Evolutionary conservation across 2,797 vertebrate species (phyloP), one percentile per base, ranked within the genome.

Genomic region (Vireo griseus): DNA sequence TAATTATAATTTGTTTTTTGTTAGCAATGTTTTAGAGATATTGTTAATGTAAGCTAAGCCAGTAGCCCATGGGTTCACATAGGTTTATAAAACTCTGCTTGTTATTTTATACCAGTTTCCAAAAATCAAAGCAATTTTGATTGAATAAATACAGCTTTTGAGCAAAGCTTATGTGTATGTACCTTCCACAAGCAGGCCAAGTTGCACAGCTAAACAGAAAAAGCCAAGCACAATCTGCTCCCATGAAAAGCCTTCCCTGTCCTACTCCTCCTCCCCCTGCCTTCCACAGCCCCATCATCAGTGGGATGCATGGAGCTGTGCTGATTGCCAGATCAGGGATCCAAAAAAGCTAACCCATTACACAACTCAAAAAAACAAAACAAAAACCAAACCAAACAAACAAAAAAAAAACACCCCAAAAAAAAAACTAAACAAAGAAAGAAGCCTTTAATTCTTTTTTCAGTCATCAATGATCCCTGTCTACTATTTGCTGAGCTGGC

Each of bases 101-200:
- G 26, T 20, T 14, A 35, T 25, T 91, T 67, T 45, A 72, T 7
- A 48, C 3, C 2, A 13, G 14, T 31, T 93, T 67, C 26, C 37
- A 76, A 67, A 44, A 69, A 73, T 5, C 39, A 67, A 63, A 66
- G 18, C 5, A 3, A 35, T 61, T 84, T n/a, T 47, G 7, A 39
- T 17, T 31, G 28, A 85, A 68, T 29, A 44, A 67, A 73, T 5
- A 24, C 13, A 71, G 39, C 19, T 44, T 31, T 8, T 9, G 2
- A 1, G 1, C 25, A 77, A 73, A 77, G 22, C 28, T 22, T 13
- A 6, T 3, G 13, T n/a, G 0, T 14, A 22, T 44, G 10, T 22
- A 15, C n/a, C 17, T 87, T 75, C 26, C 28, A 35, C 4, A 7
- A 42, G n/a, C 9, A 21, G 6, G 26, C 24, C 9, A 55, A 17